phyloP scores from a whole-genome alignment of 2,113 vertebrate genomes.

The Burhinus oedicnemus region DNA sequence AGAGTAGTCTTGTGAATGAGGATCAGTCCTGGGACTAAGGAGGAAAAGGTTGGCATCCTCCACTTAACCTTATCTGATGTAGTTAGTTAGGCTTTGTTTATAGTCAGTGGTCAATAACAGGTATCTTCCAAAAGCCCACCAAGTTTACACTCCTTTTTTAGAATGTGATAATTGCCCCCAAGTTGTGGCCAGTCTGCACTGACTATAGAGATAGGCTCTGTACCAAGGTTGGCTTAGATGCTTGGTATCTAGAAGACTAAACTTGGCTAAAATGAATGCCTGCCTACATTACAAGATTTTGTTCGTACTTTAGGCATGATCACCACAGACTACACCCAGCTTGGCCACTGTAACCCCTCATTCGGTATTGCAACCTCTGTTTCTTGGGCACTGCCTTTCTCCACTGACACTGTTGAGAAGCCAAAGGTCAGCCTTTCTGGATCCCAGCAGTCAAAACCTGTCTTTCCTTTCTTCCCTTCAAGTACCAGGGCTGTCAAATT shows the following conservation, averaged over 20 bases:
- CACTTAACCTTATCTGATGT: neutral
- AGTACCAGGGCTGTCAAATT: neutral
- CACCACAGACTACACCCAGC: neutral
- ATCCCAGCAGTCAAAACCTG: neutral
- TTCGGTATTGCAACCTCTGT: fast-evolving
- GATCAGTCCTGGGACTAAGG: neutral
- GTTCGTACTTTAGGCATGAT: neutral
- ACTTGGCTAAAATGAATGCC: neutral
- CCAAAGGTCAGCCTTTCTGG: neutral
- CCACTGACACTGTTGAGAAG: neutral
- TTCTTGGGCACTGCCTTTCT: neutral
- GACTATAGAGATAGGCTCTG: neutral
- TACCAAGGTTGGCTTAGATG: neutral
- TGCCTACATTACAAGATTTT: neutral
- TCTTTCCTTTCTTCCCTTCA: neutral
- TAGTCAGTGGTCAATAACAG: neutral
- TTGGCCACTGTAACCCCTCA: neutral
- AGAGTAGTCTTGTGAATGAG: neutral
- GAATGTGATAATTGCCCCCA: neutral
- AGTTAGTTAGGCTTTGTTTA: neutral
- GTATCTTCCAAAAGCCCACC: neutral
- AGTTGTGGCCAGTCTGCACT: neutral
- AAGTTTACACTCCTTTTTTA: neutral
- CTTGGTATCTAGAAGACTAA: neutral
- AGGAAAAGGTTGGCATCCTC: neutral